Percentiles rank a stretch among this genome's conserved stretches.
These are phyloP conservation scores for Orestias chungarensis DNA, from an alignment of 2,797 vertebrate species.

Conservation along the genomic window DNA sequence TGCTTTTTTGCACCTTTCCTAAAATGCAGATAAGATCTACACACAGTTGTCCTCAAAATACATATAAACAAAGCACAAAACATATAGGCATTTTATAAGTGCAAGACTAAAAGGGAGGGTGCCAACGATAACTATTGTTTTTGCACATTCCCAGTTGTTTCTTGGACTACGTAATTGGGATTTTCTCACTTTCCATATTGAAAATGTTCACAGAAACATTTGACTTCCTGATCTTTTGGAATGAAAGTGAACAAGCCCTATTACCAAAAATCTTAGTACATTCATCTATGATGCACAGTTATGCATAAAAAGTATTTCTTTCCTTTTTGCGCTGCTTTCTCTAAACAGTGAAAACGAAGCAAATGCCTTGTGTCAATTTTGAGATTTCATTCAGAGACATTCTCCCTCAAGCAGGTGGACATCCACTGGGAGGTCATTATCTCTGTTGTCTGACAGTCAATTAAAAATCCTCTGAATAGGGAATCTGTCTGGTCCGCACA, in stretches of 20 bases:
- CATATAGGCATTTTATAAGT: neutral
- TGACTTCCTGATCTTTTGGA: neutral
- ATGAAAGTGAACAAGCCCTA: neutral
- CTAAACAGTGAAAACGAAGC: slow-evolving; percentile 35
- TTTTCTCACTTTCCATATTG: neutral
- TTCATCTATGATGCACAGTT: neutral
- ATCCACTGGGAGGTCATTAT: slow-evolving; percentile 72
- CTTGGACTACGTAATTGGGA: neutral
- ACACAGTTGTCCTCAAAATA: neutral
- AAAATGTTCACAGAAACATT: neutral
- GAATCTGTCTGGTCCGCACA: slow-evolving; percentile 43
- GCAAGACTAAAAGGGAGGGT: neutral
- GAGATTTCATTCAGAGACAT: slow-evolving; percentile 40
- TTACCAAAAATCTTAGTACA: neutral
- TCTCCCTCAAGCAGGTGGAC: slow-evolving; percentile 41
- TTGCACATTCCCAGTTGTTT: neutral
- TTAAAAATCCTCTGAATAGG: slow-evolving; percentile 47
- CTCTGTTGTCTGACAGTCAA: slow-evolving; percentile 60
- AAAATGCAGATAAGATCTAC: neutral
- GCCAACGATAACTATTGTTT: neutral
- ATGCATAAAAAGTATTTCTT: neutral
- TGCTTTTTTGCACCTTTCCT: neutral
- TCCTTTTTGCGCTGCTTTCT: slow-evolving; percentile 23
- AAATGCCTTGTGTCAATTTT: slow-evolving; percentile 26
- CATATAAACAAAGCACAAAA: neutral